Conservation (phyloP, 2,888 invertebrate genomes). For the Branchellion lobata region DNA sequence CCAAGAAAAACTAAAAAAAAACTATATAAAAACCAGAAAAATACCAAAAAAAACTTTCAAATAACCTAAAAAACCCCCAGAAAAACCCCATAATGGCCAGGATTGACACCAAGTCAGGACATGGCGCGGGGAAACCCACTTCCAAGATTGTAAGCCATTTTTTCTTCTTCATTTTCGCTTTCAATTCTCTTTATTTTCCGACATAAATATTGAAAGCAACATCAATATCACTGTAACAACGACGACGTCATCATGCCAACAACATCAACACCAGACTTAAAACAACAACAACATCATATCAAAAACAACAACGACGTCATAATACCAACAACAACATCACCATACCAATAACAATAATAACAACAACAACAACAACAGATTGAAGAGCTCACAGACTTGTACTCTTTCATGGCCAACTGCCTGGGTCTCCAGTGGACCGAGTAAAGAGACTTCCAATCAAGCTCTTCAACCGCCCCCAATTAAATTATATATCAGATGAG, state of each 20-base stretch:
- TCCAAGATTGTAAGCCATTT: conserved; percentile 74
- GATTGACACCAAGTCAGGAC: conserved; percentile 92
- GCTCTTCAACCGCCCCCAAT: too few species aligned
- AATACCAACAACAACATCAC: neutral
- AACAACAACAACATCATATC: too few species aligned
- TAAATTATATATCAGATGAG: too few species aligned
- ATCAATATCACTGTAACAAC: neutral
- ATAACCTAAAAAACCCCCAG: too few species aligned
- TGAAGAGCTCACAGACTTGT: conserved; percentile 86
- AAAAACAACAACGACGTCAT: too few species aligned
- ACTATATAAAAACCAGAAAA: too few species aligned
- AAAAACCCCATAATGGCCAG: conserved; percentile 82
- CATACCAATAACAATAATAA: neutral
- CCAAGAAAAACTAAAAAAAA: too few species aligned
- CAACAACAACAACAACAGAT: conserved; percentile 69
- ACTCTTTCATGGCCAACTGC: conserved; percentile 77
- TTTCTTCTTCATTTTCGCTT: neutral
- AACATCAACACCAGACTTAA: too few species aligned
- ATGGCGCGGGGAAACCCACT: conserved; percentile 94
- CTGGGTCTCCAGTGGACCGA: conserved; percentile 70
- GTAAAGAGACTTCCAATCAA: conserved; percentile 49
- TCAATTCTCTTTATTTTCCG: neutral
- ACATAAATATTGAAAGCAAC: neutral
- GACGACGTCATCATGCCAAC: neutral
- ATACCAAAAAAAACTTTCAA: too few species aligned